Evolutionary conservation across 2,797 vertebrate species (phyloP).

Genomic region (Hylomyscus alleni): DNA sequence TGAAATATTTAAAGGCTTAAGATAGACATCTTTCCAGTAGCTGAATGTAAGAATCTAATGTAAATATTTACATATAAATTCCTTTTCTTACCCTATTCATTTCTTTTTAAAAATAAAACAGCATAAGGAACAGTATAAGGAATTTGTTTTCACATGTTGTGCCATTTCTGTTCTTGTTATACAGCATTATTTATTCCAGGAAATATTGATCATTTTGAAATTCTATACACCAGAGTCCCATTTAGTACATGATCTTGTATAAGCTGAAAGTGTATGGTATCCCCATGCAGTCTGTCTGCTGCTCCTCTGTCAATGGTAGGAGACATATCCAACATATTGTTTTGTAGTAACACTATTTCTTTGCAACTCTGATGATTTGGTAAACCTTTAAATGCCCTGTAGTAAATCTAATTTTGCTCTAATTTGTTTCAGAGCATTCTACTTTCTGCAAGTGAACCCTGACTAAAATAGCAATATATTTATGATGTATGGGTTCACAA

Average conservation of each 20-base stretch:
- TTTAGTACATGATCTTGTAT: not conserved
- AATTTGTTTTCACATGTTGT: not conserved
- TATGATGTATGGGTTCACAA: not conserved
- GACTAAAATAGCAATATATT: conserved; percentile 16
- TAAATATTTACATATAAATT: not conserved
- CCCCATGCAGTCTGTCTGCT: not conserved
- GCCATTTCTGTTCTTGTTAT: not conserved
- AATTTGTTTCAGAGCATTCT: conserved; percentile 30
- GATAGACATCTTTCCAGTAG: not conserved
- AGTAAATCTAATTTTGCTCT: conserved; percentile 48
- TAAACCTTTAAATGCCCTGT: conserved; percentile 45
- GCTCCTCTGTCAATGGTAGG: not conserved
- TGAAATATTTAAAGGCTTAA: not conserved
- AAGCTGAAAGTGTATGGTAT: not conserved
- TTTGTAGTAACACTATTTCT: conserved; percentile 46
- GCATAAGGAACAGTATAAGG: not conserved
- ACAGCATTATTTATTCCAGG: not conserved
- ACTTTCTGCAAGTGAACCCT: conserved; percentile 26
- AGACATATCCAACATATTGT: not conserved
- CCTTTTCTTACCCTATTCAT: not conserved
- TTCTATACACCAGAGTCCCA: not conserved
- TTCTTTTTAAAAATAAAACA: not conserved
- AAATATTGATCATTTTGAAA: not conserved
- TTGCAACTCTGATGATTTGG: not conserved
- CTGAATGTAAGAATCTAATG: not conserved